phyloP scores from a whole-genome alignment of 2,888 invertebrate genomes.

The Zygothrica quintamaculata region DNA sequence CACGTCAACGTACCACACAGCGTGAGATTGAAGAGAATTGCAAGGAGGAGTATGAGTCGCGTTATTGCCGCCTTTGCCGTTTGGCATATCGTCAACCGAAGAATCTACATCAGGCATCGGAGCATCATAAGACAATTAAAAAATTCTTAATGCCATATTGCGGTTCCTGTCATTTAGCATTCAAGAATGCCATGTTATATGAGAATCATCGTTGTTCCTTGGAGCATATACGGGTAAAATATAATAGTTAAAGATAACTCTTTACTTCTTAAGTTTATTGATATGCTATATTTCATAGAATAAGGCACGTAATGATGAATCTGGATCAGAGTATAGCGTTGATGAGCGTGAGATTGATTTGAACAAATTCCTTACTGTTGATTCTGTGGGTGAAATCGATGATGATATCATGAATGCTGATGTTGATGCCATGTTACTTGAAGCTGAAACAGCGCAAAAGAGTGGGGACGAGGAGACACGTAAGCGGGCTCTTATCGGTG shows the following conservation, averaged over 20 bases:
- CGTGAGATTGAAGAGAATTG: conserved; percentile 90
- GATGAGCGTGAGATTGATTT: conserved; percentile 91
- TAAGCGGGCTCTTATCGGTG: conserved; percentile 90
- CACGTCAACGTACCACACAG: conserved; percentile 92
- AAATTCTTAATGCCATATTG: conserved; percentile 93
- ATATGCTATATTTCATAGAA: conserved; percentile 83
- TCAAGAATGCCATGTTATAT: conserved; percentile 93
- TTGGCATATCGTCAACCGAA: conserved; percentile 91
- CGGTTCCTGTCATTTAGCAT: conserved; percentile 90
- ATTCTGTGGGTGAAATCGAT: conserved; percentile 94
- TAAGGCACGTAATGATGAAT: conserved; percentile 86
- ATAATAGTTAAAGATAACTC: background rate
- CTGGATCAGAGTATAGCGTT: conserved; percentile 87
- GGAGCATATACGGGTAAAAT: conserved; percentile 90
- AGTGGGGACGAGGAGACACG: conserved; percentile 87
- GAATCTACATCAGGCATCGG: conserved; percentile 91
- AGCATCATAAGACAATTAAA: conserved; percentile 93
- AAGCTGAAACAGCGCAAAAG: conserved; percentile 86
- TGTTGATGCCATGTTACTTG: conserved; percentile 85
- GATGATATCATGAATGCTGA: conserved; percentile 85
- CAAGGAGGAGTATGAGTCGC: conserved; percentile 87
- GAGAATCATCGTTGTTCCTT: conserved; percentile 93
- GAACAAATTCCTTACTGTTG: conserved; percentile 94
- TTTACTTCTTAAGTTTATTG: background rate
- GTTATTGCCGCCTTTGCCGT: conserved; percentile 90